These are phyloP conservation scores for Tonatia bakeri DNA, from an alignment of 2,113 vertebrate genomes.

Conservation along the genomic window DNA sequence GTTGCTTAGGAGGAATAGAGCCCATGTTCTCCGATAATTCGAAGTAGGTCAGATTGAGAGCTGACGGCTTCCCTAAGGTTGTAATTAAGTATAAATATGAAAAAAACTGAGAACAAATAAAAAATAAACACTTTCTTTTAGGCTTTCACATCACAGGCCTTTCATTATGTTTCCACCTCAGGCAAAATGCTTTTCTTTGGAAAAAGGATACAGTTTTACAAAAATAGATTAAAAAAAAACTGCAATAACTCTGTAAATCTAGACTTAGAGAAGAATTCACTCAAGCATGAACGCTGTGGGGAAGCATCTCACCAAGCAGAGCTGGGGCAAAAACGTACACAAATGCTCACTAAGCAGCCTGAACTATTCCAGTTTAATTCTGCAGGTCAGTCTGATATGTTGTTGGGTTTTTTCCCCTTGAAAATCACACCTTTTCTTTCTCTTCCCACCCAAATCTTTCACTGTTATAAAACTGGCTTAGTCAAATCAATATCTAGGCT, in stretches of 20 bases:
- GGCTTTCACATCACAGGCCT: neutral
- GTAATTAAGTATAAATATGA: constrained; percentile 64
- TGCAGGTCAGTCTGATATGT: neutral
- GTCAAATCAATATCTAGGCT: constrained; percentile 50
- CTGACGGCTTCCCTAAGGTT: constrained; percentile 50
- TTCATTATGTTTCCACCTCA: constrained; percentile 12
- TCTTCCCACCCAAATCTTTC: constrained; percentile 41
- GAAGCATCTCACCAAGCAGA: neutral
- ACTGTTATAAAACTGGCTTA: constrained; percentile 46
- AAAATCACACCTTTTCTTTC: constrained; percentile 35
- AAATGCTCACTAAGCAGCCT: neutral
- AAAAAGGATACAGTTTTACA: neutral
- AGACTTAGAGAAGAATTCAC: neutral
- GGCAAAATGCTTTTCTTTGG: constrained; percentile 21
- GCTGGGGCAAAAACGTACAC: neutral
- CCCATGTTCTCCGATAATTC: constrained; percentile 30
- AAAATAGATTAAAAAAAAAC: neutral
- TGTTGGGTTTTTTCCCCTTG: neutral
- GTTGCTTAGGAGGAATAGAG: constrained; percentile 7
- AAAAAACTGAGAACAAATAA: constrained; percentile 19
- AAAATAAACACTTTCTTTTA: constrained; percentile 46
- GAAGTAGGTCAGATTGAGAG: constrained; percentile 47
- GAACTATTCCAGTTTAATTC: neutral
- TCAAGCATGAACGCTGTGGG: neutral
- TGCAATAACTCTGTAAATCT: neutral